These are phyloP conservation scores for Alosa sapidissima DNA, from an alignment of 2,797 vertebrate species.

Conservation along the genomic window DNA sequence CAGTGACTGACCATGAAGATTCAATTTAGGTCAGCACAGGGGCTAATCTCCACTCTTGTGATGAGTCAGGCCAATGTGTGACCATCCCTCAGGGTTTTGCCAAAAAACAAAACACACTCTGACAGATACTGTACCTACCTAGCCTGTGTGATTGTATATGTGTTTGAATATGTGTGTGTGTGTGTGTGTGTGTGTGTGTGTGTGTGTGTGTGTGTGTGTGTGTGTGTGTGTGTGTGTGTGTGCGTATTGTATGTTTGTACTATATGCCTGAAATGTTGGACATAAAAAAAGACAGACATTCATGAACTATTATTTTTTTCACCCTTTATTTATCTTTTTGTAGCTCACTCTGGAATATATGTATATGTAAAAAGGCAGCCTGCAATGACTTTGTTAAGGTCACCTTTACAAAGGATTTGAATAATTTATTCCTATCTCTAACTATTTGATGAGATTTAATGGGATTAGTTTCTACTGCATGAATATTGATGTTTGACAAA, in stretches of 20 bases:
- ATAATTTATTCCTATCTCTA: slow-evolving; percentile 62
- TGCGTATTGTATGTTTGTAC: neutral
- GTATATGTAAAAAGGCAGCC: neutral
- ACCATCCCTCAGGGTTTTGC: slow-evolving; percentile 6
- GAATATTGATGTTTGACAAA: slow-evolving; percentile 11
- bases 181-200: slow-evolving; percentile 2
- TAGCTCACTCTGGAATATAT: neutral
- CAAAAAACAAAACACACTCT: neutral
- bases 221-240: neutral
- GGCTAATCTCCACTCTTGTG: neutral
- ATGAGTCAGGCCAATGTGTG: neutral
- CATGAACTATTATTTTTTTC: neutral
- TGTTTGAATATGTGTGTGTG: slow-evolving; percentile 27
- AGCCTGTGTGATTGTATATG: neutral
- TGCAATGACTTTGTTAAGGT: neutral
- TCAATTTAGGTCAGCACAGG: neutral
- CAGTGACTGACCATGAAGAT: slow-evolving; percentile 6
- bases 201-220: neutral
- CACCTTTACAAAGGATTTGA: slow-evolving; percentile 55
- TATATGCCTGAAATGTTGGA: neutral
- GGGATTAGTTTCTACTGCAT: slow-evolving; percentile 15
- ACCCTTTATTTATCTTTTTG: neutral
- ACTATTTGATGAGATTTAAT: slow-evolving; percentile 8
- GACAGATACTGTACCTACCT: neutral
- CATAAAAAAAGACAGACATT: neutral